Conservation (phyloP, 2,797 vertebrate genomes). For the Ibycter americanus region DNA sequence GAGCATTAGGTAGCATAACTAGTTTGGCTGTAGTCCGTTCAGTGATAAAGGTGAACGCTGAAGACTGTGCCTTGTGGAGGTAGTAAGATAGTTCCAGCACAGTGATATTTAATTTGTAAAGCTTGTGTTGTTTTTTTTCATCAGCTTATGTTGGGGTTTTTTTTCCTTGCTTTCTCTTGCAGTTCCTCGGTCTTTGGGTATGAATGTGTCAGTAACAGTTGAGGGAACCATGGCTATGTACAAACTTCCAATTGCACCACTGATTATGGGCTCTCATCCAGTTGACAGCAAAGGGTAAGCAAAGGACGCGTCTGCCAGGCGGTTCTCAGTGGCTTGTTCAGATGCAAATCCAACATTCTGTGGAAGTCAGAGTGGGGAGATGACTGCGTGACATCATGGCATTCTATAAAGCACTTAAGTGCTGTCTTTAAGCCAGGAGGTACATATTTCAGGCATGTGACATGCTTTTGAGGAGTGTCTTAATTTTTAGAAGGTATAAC, state of each 20-base stretch:
- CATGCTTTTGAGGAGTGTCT: neutral
- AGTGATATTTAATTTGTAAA: neutral
- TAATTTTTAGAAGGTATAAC: neutral
- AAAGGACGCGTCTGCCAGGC: neutral
- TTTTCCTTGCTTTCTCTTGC: neutral
- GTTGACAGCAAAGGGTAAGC: slow-evolving; percentile 96
- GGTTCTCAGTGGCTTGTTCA: neutral
- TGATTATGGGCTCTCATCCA: slow-evolving; percentile 96
- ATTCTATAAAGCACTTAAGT: rapidly evolving
- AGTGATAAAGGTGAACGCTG: neutral
- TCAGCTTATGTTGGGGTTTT: neutral
- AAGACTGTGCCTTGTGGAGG: neutral
- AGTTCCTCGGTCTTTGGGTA: slow-evolving; percentile 91
- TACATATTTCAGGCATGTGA: neutral
- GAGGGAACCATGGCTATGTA: slow-evolving; percentile 91
- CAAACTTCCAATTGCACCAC: slow-evolving; percentile 95
- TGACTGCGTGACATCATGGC: neutral
- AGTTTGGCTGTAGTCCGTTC: neutral
- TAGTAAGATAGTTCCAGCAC: neutral
- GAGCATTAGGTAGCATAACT: neutral
- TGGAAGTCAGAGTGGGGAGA: neutral
- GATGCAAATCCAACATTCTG: neutral
- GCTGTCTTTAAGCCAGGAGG: neutral
- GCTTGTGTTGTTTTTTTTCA: neutral
- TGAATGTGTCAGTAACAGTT: slow-evolving; percentile 92